Conservation (phyloP, 2,888 invertebrate genomes). For the Caenorhabditis virilis region DNA sequence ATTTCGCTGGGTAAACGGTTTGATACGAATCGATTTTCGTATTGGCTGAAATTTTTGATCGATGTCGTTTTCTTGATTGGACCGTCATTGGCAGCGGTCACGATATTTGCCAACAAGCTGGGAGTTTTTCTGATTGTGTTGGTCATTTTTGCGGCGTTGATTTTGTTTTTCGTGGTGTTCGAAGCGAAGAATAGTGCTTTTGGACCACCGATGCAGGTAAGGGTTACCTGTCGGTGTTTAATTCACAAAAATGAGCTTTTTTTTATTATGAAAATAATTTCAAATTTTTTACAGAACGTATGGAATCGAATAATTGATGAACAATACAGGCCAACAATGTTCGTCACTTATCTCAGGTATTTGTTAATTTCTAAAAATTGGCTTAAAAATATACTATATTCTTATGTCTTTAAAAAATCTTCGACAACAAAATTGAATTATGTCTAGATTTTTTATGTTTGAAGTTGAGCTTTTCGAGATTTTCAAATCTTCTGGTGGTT, state of each 20-base stretch:
- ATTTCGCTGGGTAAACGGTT: constrained; percentile 49
- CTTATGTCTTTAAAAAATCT: too few species aligned
- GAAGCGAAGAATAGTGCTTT: constrained; percentile 10
- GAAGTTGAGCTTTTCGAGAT: too few species aligned
- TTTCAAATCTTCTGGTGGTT: too few species aligned
- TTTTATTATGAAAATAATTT: not conserved
- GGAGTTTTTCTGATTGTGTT: constrained; percentile 13
- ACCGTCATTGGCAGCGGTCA: constrained; percentile 45
- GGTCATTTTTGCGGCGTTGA: constrained; percentile 8
- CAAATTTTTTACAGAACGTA: constrained; percentile 11
- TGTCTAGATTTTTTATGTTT: too few species aligned
- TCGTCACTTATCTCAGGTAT: constrained; percentile 60
- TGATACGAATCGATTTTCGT: constrained; percentile 10
- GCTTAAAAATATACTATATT: too few species aligned
- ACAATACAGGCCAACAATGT: constrained; percentile 51
- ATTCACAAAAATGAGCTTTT: too few species aligned
- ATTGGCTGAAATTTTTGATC: constrained; percentile 50
- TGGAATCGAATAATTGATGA: constrained; percentile 50
- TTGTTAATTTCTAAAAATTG: too few species aligned
- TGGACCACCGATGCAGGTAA: constrained; percentile 2
- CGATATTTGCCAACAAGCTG: constrained; percentile 37
- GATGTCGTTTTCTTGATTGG: constrained; percentile 54
- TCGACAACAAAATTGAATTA: too few species aligned
- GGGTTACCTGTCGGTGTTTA: too few species aligned
- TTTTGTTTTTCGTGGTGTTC: constrained; percentile 17